These are phyloP conservation scores for Gallinago media DNA, from an alignment of 2,113 vertebrate genomes.

Conservation along the genomic window DNA sequence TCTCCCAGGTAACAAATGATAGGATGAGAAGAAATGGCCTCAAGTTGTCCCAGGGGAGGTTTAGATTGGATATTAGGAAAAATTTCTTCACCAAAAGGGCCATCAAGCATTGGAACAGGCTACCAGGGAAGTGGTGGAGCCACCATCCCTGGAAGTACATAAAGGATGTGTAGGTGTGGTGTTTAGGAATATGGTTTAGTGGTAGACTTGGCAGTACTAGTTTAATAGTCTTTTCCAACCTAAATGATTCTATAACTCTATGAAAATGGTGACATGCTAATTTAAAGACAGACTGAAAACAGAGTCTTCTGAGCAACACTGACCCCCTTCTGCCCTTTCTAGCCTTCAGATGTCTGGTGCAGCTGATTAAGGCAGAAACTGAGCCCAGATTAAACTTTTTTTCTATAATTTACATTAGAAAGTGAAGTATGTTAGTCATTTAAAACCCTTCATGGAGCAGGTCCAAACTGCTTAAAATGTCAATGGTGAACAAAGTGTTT, in stretches of 20 bases:
- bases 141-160: not conserved
- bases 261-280: not conserved
- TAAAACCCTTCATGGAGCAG: not conserved
- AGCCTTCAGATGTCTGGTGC: not conserved
- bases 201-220: not conserved
- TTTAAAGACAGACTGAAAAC: not conserved
- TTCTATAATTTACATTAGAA: not conserved
- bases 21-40: not conserved
- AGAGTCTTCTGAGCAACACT: not conserved
- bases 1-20: not conserved
- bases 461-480: constrained; percentile 26
- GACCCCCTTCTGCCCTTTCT: not conserved
- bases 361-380: not conserved
- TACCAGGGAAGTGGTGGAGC: not conserved
- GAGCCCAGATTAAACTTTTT: not conserved
- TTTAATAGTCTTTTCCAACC: not conserved
- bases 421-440: not conserved
- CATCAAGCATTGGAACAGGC: not conserved
- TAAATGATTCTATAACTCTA: not conserved
- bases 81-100: not conserved
- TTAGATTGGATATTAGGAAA: not conserved
- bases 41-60: not conserved
- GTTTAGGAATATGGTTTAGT: not conserved
- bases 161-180: not conserved
- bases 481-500: not conserved